These are phyloP conservation scores for Papilio gigon DNA, from an alignment of 2,888 invertebrate genomes.

Conservation along the genomic window DNA sequence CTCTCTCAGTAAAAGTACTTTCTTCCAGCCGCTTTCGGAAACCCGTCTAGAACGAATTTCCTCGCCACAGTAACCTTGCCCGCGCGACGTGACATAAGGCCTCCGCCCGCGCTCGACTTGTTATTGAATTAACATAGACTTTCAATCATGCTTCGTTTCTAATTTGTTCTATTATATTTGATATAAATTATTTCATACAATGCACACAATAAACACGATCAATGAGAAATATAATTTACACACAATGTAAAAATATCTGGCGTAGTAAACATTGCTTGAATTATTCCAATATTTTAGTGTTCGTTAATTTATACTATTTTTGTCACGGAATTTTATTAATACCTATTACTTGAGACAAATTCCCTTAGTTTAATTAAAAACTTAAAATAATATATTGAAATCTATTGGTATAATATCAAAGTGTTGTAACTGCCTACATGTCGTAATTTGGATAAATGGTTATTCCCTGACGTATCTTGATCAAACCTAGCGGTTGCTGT, in stretches of 20 bases:
- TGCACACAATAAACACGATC: neutral
- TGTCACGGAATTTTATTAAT: no score
- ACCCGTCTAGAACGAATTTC: slow-evolving; percentile 75
- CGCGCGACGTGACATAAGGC: slow-evolving; percentile 75
- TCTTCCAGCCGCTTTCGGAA: slow-evolving; percentile 81
- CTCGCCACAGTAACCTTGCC: slow-evolving; percentile 74
- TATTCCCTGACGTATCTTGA: slow-evolving; percentile 23
- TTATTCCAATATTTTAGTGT: no score
- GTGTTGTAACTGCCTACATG: neutral
- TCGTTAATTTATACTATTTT: no score
- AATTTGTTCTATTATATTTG: neutral
- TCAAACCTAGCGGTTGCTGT: slow-evolving; percentile 18
- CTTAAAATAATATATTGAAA: slow-evolving; percentile 10
- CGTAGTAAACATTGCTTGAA: no score
- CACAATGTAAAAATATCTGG: no score
- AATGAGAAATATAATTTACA: slow-evolving; percentile 1
- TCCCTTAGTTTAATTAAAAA: no score
- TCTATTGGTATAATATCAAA: neutral
- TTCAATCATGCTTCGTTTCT: slow-evolving; percentile 12
- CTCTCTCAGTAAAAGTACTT: slow-evolving; percentile 81
- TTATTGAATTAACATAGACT: slow-evolving; percentile 59
- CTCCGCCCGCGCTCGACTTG: slow-evolving; percentile 62
- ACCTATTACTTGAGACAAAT: no score
- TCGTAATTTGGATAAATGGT: slow-evolving; percentile 13
- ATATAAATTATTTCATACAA: slow-evolving; percentile 11